Base-by-base conservation (phyloP, 64 coral and sea anemone genomes). In the Montipora foliosa region DNA sequence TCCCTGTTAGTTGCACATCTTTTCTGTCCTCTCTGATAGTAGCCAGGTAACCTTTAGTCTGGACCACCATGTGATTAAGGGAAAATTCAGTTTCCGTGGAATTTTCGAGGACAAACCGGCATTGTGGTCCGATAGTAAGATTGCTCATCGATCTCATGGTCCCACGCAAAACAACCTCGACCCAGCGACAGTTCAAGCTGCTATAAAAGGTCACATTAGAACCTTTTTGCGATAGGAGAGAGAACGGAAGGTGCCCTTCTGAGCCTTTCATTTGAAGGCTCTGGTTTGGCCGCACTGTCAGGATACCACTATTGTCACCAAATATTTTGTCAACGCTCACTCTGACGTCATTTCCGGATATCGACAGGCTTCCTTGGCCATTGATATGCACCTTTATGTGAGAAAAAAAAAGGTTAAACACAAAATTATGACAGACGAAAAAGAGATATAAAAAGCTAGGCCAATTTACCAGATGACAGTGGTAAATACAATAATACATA, bases 121-220 rank as follows among this genome's bases (percentile, higher is more conserved):
- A 99, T 1, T 92, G 74, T 37, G 94, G 94, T 84, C 97, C 97
- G 5, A 99, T 78, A 5, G 94, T 99, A 53, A 99, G 58, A 83
- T 99, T 99, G 2, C 21, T 29, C 79, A 99, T 82, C 75, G 78
- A 57, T 72, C 71, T 84, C 67, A 99, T 91, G 8, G 51, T 60
- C 1, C 97, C 97, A 4, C 94, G 91, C 24, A 99, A 53, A 17
- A 91, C 83, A 4, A 99, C 91, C 77, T 99, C 94, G 5, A 94
- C 94, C 76, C 45, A 69, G 47, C 95, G 94, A 78, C 97, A 99
- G 13, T 84, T 79, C 51, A 80, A 91, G 52, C 87, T 87, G 16
- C 29, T 78, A 7, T 94, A 94, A 59, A 99, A 85, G 52, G 60
- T 81, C 46, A 92, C 70, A n/a, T 77, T 90, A 15, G 94, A 81